phyloP scores from a whole-genome alignment of 2,113 vertebrate genomes.

The Strix aluco region DNA sequence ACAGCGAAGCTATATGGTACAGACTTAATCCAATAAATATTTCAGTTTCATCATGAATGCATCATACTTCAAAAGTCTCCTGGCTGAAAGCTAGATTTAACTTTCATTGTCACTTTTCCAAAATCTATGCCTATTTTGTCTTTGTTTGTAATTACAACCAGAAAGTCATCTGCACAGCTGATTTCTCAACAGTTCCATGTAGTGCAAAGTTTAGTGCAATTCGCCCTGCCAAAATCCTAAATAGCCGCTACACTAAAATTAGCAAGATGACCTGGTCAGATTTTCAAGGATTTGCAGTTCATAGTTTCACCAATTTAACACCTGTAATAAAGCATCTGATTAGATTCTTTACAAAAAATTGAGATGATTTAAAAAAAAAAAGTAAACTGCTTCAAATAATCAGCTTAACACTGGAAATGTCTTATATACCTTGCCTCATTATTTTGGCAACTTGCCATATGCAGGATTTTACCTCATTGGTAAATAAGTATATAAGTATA shows the following conservation, averaged over 20 bases:
- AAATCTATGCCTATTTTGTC: neutral
- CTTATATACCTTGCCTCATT: neutral
- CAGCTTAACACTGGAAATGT: neutral
- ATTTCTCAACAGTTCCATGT: neutral
- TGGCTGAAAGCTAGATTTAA: neutral
- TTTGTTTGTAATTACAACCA: neutral
- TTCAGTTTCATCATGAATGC: neutral
- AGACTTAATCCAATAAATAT: neutral
- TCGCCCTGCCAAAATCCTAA: neutral
- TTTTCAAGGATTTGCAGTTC: constrained; percentile 22
- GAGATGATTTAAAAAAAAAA: neutral
- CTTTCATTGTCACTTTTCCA: neutral
- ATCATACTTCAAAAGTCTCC: neutral
- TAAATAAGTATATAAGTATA: neutral
- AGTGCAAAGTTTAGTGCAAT: neutral
- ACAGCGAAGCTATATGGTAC: neutral
- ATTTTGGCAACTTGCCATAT: neutral
- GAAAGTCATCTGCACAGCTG: neutral
- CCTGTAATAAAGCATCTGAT: neutral
- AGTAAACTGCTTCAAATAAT: neutral
- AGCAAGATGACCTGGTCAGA: neutral
- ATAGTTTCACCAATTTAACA: neutral
- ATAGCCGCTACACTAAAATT: constrained; percentile 29
- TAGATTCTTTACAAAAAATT: neutral
- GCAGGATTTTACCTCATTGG: neutral